phyloP scores from a whole-genome alignment of 2,797 vertebrate genomes.

The Vireo griseus region DNA sequence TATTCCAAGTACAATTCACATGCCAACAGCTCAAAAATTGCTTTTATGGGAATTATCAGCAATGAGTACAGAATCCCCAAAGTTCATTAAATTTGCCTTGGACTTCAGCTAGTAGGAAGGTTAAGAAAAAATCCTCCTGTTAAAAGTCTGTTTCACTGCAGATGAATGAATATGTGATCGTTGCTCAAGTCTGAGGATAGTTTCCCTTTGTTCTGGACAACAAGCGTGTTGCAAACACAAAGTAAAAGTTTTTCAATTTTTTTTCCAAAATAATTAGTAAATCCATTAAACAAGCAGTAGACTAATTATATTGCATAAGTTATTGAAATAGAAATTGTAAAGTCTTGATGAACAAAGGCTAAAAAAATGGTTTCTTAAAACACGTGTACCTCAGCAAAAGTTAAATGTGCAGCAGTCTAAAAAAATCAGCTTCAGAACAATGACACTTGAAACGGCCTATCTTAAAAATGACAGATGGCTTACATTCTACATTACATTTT shows the following conservation, averaged over 20 bases:
- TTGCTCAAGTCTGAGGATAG: neutral
- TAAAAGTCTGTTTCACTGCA: neutral
- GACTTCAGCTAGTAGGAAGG: neutral
- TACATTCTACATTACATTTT: conserved; percentile 9
- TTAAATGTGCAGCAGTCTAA: neutral
- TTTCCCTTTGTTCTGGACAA: neutral
- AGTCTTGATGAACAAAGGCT: neutral
- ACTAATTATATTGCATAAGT: neutral
- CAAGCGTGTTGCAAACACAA: neutral
- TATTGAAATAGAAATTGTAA: conserved; percentile 5
- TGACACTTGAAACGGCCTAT: neutral
- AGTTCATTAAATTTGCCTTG: neutral
- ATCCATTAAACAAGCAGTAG: neutral
- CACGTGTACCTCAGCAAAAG: neutral
- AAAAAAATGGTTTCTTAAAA: conserved; percentile 47
- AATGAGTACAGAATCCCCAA: neutral
- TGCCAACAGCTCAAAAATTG: neutral
- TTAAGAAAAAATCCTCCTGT: neutral
- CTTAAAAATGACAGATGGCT: conserved; percentile 13
- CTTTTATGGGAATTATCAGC: neutral
- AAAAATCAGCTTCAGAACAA: conserved; percentile 17
- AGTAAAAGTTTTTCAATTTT: neutral
- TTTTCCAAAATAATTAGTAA: neutral
- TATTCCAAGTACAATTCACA: neutral
- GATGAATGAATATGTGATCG: neutral